phyloP scores from a whole-genome alignment of 1,140 invertebrate species.

The Drosophila parabipectinata region DNA sequence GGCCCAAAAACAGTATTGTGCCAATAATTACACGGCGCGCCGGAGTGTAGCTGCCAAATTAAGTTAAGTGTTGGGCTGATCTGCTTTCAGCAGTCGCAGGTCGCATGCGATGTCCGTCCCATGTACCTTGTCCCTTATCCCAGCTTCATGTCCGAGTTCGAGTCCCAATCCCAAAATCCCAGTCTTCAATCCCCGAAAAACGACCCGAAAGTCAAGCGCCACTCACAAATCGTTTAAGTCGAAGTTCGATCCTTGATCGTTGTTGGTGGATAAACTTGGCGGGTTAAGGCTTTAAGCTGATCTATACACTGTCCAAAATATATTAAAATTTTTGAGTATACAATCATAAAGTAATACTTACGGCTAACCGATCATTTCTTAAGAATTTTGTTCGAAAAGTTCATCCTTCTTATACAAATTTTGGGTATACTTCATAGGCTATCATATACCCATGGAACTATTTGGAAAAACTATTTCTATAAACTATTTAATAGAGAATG shows the following conservation, averaged over 20 bases:
- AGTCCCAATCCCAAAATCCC: slow-evolving; percentile 8
- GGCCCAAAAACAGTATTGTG: slow-evolving; percentile 56
- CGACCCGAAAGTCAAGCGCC: slow-evolving; percentile 43
- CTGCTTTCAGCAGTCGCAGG: slow-evolving; percentile 64
- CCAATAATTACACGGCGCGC: slow-evolving; percentile 71
- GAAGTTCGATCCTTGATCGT: slow-evolving; percentile 75
- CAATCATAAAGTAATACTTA: no score
- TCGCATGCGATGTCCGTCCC: slow-evolving; percentile 42
- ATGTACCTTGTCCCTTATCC: background rate
- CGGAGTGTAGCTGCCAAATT: slow-evolving; percentile 80
- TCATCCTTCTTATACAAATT: no score
- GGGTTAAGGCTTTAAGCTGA: slow-evolving; percentile 40
- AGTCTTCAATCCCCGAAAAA: slow-evolving; percentile 2
- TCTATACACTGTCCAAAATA: slow-evolving; percentile 24
- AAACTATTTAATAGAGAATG: no score
- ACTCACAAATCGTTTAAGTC: slow-evolving; percentile 75
- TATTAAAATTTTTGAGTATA: background rate
- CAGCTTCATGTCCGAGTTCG: slow-evolving; percentile 6
- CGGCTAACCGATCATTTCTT: no score
- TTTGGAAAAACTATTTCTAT: no score
- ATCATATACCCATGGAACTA: no score
- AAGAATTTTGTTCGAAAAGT: no score
- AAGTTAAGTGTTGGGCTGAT: slow-evolving; percentile 82
- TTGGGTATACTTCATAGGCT: no score
- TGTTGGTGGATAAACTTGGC: slow-evolving; percentile 64